Base-by-base conservation (phyloP, 1,140 invertebrate genomes). In the Stegodyphus mimosarum region DNA sequence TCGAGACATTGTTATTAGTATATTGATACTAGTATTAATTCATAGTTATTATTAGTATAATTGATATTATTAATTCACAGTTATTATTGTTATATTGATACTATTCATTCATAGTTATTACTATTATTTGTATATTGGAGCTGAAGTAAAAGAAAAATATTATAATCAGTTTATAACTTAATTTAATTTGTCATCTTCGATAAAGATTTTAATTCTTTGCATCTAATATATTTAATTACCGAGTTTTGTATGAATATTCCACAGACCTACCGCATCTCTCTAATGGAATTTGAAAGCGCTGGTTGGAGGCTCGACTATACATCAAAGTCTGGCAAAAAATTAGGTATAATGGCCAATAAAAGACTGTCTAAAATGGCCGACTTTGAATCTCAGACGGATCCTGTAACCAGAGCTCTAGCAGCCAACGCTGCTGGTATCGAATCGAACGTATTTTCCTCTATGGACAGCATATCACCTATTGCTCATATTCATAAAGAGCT, bases 341-440 rank as follows among this genome's bases (percentile, higher is more conserved):
- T 79, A 6, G 77, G 85, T n/a, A 77, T 86, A 13, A 18, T 77
- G 9, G 74, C 83, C 66, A 86, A 86, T 18, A 77, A 86, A 17
- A 67, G 74, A 0, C 17, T 86, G 7, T 86, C 83, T 6, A 86
- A 86, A 55, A 87, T 73, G 74, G 76, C 84, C 3, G 88, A 89
- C 71, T 88, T 89, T 67, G 88, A 88, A 51, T 87, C 88, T 10
- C 88, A 88, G 70, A 88, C 88, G 6, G 88, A 88, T 55, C 88
- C 88, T 15, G 80, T 88, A 5, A 83, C 83, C 33, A 75, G 80
- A 81, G 88, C 87, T 18, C 73, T 87, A 60, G 88, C 88, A n/a
- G 88, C 88, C 2, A 88, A 88, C 49, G 87, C 86, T 7, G 87
- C 88, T n/a, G 88, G 86, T 49, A 87, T 85, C 64, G 88, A 88